phyloP scores from a whole-genome alignment of 2,113 vertebrate genomes.

The Garra rufa region DNA sequence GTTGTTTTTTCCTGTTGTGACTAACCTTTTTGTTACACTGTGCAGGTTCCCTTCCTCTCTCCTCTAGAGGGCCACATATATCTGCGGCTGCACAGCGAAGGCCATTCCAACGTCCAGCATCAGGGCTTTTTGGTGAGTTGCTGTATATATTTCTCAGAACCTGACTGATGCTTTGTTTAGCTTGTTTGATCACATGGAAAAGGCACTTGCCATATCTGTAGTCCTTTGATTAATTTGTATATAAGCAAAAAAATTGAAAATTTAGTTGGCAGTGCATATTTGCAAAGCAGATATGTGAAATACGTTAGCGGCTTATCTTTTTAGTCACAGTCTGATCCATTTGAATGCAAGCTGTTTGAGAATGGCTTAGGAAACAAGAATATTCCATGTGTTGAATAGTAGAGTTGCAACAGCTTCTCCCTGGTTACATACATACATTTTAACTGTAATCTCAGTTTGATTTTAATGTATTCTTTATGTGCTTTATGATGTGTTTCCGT shows the following conservation, averaged over 20 bases:
- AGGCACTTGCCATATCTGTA: background rate
- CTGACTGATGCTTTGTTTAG: background rate
- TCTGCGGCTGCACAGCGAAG: slow-evolving; percentile 71
- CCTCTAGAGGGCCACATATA: slow-evolving; percentile 82
- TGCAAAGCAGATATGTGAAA: background rate
- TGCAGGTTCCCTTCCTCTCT: slow-evolving; percentile 81
- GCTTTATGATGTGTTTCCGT: background rate
- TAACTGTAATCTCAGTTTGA: background rate
- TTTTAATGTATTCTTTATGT: background rate
- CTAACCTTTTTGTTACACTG: background rate
- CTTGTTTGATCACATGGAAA: background rate
- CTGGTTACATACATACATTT: too few relatives aligned
- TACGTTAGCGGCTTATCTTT: background rate
- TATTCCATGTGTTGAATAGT: background rate
- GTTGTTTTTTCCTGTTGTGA: background rate
- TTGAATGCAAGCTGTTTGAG: background rate
- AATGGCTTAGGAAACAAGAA: background rate
- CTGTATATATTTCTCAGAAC: background rate
- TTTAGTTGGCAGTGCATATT: background rate
- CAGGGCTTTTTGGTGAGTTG: slow-evolving; percentile 80
- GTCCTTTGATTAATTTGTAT: background rate
- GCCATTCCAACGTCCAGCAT: slow-evolving; percentile 74
- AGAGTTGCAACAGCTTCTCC: background rate
- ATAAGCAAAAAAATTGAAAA: background rate
- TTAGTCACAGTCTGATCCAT: background rate